Percentiles rank a stretch among this genome's conserved stretches.
Conservation (phyloP, 1,140 invertebrate genomes). For the Musca vetustissima region DNA sequence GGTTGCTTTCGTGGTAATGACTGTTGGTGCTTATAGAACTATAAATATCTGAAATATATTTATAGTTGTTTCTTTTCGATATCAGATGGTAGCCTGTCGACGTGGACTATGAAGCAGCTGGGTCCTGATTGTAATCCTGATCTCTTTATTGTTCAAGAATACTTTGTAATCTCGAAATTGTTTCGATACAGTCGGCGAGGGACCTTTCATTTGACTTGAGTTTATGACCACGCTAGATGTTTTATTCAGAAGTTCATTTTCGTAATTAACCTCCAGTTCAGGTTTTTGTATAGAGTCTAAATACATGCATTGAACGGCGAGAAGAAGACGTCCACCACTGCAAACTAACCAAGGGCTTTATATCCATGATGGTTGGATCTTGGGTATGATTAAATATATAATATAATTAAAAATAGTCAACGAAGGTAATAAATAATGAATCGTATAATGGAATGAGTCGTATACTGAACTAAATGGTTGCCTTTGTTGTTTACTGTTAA, state of each 20-base stretch:
- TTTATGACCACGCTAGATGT: conserved; percentile 84
- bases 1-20: conserved; percentile 2
- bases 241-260: conserved; percentile 69
- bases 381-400: conserved; percentile 82
- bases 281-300: conserved; percentile 89
- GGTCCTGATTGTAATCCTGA: not conserved
- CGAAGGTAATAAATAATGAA: conserved; percentile 29
- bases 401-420: conserved; percentile 34
- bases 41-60: conserved; percentile 35
- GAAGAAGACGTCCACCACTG: conserved; percentile 91
- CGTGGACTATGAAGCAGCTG: not conserved
- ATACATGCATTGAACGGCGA: conserved; percentile 88
- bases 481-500: not conserved
- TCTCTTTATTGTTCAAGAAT: conserved; percentile 17
- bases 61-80: not conserved
- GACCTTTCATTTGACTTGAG: conserved; percentile 91
- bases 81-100: not conserved
- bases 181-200: conserved; percentile 79
- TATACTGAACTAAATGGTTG: conserved; percentile 6
- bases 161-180: conserved; percentile 55
- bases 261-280: conserved; percentile 68
- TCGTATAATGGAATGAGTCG: too few relatives aligned
- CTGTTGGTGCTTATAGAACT: conserved; percentile 26
- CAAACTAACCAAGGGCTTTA: conserved; percentile 85
- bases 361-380: conserved; percentile 92